Conservation (phyloP, 2,797 vertebrate genomes). For the Acanthis flammea region DNA sequence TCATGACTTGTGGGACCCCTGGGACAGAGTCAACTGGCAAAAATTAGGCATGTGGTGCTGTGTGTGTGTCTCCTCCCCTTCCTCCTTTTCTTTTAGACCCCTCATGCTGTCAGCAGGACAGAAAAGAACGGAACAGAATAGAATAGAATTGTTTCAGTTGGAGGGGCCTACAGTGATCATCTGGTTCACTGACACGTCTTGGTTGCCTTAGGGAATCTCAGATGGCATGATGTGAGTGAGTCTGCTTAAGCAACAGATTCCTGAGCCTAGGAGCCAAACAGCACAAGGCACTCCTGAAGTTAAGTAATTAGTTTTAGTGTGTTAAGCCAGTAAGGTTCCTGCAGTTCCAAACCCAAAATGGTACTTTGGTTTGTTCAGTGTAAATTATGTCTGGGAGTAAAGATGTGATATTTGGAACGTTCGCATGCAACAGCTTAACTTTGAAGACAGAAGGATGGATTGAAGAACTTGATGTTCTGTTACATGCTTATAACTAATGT, state of each 20-base stretch:
- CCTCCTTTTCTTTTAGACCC: background rate
- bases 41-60: background rate
- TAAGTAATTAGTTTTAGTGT: background rate
- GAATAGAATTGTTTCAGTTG: background rate
- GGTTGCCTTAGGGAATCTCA: background rate
- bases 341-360: background rate
- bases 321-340: background rate
- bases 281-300: background rate
- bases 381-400: background rate
- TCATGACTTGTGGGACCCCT: background rate
- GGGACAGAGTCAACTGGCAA: background rate
- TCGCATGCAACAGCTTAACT: background rate
- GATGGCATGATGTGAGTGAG: background rate
- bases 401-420: background rate
- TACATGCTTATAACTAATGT: background rate
- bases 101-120: accelerated
- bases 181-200: background rate
- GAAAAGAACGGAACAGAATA: background rate
- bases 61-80: background rate
- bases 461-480: background rate
- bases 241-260: background rate
- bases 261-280: background rate
- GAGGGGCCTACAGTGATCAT: background rate
- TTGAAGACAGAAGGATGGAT: background rate
- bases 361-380: background rate